Evolutionary conservation across 1,140 invertebrate genomes (phyloP).

Genomic region (Bombyx mori): DNA sequence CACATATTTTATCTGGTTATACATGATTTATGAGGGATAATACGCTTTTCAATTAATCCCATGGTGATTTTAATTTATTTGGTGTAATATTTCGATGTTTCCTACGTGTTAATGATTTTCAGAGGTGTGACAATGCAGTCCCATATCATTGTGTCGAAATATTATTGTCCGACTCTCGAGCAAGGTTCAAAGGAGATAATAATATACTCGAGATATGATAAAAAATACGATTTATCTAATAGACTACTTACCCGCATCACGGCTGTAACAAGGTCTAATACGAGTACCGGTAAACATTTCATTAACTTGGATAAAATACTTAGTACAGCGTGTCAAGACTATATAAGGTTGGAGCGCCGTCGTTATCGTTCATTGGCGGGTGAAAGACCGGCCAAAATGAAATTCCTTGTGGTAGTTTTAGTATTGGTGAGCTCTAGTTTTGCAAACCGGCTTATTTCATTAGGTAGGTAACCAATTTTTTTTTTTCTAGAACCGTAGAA

Average conservation of each 20-base stretch:
- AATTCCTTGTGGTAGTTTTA: slow-evolving; percentile 28
- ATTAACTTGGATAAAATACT: neutral
- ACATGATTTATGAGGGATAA: too few relatives aligned
- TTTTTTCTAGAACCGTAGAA: neutral
- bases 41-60: too few relatives aligned
- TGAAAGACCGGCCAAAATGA: slow-evolving; percentile 28
- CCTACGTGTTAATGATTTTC: too few relatives aligned
- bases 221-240: neutral
- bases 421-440: slow-evolving; percentile 21
- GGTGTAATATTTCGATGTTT: too few relatives aligned
- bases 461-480: slow-evolving; percentile 23
- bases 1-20: too few relatives aligned
- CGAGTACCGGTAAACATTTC: neutral
- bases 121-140: too few relatives aligned
- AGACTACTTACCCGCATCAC: neutral
- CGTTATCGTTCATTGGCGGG: slow-evolving; percentile 24
- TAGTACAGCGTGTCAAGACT: neutral
- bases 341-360: slow-evolving; percentile 11
- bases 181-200: neutral
- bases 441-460: slow-evolving; percentile 26
- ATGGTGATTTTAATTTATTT: too few relatives aligned
- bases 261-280: slow-evolving; percentile 2
- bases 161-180: too few relatives aligned
- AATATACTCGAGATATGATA: neutral
- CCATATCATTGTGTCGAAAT: too few relatives aligned